Base-by-base conservation (phyloP, 2,888 invertebrate species). In the Archips xylosteana region DNA sequence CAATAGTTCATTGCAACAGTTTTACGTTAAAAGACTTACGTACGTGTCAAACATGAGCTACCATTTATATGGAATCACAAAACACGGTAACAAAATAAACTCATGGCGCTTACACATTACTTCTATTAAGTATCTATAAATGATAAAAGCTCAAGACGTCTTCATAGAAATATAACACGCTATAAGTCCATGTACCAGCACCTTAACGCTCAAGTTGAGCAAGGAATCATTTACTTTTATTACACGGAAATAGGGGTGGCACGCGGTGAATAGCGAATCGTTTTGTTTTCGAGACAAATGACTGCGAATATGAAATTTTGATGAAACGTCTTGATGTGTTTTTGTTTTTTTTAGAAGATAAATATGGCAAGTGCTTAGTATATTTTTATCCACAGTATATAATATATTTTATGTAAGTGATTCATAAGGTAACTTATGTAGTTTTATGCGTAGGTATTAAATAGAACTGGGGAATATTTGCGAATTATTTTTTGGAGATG, bases 191-290 rank as follows among this genome's bases (percentile, higher is more conserved):
- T 68, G 12, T 39, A 23, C 47, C 12, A 47, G 13, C 10, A 39
- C 59, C 47, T 49, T 39, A 69, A 60, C 49, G 62, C 59, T 73
- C 49, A 65, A 70, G 45, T 74, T 64, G 59, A 64, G 63, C 59
- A 74, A 70, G 65, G 64, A 61, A 84, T 84, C 84, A 84, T 87
- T 88, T 86, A 83, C 83, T 85, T 87, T 87, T 88, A 88, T 87
- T 78, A 85, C 82, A 78, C 82, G 84, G 85, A 85, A 86, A 84
- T 83, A 85, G 80, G 85, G 83, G 81, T 79, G 83, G 77, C 78
- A 81, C 77, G 80, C 73, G 79, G 74, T 78, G 79, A 76, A 79
- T 76, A 75, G 73, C 70, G 76, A 75, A 73, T 68, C 75, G 81
- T 81, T 74, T 81, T 79, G 79, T 80, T 79, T 76, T 76, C 79